Evolutionary conservation across 2,113 vertebrate genomes (phyloP).

Genomic region (Tursiops truncatus): DNA sequence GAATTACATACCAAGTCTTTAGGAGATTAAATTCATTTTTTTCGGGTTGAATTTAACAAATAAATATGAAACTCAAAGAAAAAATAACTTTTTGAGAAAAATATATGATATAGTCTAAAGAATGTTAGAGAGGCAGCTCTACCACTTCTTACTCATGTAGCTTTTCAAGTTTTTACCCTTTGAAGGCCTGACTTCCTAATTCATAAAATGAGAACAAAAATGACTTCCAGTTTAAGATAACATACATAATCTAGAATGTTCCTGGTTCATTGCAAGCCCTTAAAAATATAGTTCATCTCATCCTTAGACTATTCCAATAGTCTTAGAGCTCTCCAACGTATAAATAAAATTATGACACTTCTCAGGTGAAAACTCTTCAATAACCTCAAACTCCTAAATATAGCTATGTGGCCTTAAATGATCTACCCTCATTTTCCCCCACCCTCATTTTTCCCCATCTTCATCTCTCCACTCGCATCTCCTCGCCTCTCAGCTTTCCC

Average conservation of each 20-base stretch:
- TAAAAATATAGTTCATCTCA: background rate
- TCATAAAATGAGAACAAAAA: background rate
- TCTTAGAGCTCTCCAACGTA: background rate
- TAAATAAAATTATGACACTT: slow-evolving; percentile 14
- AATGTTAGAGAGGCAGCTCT: background rate
- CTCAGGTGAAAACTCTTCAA: slow-evolving; percentile 19
- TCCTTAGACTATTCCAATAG: background rate
- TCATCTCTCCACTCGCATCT: background rate
- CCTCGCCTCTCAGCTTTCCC: background rate
- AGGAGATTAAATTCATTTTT: slow-evolving; percentile 31
- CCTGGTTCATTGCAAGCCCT: background rate
- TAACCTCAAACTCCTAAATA: background rate
- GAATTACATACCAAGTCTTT: background rate
- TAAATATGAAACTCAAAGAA: slow-evolving; percentile 5
- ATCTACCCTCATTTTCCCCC: background rate
- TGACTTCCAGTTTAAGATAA: slow-evolving; percentile 8
- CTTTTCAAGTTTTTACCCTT: background rate
- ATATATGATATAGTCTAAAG: background rate
- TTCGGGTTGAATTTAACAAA: slow-evolving; percentile 4
- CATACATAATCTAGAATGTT: background rate
- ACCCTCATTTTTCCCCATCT: background rate
- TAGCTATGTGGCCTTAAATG: background rate
- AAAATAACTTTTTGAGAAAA: background rate
- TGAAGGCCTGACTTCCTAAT: background rate
- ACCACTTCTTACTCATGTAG: background rate